These are phyloP conservation scores for Gymnocheta viridis DNA, from an alignment of 2,888 invertebrate genomes.

Conservation along the genomic window DNA sequence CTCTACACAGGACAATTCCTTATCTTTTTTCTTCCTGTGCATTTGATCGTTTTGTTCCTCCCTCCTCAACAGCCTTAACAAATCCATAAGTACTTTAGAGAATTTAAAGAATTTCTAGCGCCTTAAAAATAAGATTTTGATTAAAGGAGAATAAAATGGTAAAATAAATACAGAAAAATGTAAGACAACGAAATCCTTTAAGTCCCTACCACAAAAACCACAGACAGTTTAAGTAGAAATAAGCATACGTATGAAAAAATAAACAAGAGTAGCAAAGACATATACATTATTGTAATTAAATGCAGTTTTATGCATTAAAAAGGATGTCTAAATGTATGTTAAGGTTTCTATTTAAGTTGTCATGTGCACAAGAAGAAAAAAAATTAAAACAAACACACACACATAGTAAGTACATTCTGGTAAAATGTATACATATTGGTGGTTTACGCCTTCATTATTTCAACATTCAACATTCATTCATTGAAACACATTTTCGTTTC, in stretches of 20 bases:
- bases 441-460: slow-evolving; percentile 64
- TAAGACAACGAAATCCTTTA: slow-evolving; percentile 32
- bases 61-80: neutral
- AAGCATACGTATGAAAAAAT: neutral
- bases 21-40: slow-evolving; percentile 5
- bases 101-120: slow-evolving; percentile 51
- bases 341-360: slow-evolving; percentile 37
- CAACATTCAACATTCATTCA: slow-evolving; percentile 35
- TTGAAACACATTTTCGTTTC: slow-evolving; percentile 29
- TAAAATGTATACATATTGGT: slow-evolving; percentile 45
- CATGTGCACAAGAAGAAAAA: slow-evolving; percentile 9
- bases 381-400: neutral
- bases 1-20: no score
- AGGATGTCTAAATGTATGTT: slow-evolving; percentile 33
- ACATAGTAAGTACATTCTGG: neutral
- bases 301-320: slow-evolving; percentile 37
- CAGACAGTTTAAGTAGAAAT: slow-evolving; percentile 41
- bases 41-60: neutral
- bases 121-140: slow-evolving; percentile 42
- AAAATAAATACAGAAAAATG: neutral
- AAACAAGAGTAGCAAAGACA: neutral
- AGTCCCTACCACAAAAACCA: slow-evolving; percentile 53
- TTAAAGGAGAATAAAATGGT: slow-evolving; percentile 37
- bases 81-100: slow-evolving; percentile 43
- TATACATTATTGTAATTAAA: neutral